These are phyloP conservation scores for Cacatua alba DNA, from an alignment of 2,113 vertebrate species.

Conservation along the genomic window DNA sequence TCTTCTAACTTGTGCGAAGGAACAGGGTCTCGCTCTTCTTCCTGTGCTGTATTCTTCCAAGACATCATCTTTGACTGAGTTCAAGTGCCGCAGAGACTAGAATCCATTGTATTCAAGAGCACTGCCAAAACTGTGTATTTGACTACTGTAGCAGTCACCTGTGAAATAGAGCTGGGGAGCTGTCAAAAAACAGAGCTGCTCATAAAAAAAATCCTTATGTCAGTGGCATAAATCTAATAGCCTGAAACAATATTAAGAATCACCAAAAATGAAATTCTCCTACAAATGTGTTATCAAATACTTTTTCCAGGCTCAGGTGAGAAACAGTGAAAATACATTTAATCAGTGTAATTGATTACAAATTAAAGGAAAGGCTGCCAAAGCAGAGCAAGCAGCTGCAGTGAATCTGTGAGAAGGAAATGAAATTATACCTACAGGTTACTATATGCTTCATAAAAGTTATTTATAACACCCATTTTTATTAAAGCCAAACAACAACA, in stretches of 20 bases:
- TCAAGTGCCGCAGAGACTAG: neutral
- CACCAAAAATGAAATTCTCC: neutral
- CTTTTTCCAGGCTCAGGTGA: neutral
- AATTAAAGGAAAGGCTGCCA: neutral
- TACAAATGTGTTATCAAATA: neutral
- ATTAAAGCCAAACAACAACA: conserved; percentile 9
- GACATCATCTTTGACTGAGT: neutral
- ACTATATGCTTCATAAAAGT: neutral
- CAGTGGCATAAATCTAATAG: neutral
- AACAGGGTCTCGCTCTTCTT: neutral
- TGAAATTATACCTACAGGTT: neutral
- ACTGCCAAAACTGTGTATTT: neutral
- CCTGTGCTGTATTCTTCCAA: neutral
- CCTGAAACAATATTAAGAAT: neutral
- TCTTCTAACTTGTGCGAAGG: neutral
- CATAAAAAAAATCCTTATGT: neutral
- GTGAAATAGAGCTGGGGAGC: neutral
- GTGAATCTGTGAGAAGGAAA: neutral
- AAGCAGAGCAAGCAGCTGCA: neutral
- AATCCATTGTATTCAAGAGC: neutral
- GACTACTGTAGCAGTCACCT: neutral
- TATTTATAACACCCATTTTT: conserved; percentile 10
- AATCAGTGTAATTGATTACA: neutral
- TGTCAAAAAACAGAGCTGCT: conserved; percentile 7
- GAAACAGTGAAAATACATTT: neutral